Percentiles rank a stretch among this genome's conserved stretches.
These are phyloP conservation scores for Pachliopta kotzebuea DNA, from an alignment of 2,888 invertebrate genomes.

Conservation along the genomic window DNA sequence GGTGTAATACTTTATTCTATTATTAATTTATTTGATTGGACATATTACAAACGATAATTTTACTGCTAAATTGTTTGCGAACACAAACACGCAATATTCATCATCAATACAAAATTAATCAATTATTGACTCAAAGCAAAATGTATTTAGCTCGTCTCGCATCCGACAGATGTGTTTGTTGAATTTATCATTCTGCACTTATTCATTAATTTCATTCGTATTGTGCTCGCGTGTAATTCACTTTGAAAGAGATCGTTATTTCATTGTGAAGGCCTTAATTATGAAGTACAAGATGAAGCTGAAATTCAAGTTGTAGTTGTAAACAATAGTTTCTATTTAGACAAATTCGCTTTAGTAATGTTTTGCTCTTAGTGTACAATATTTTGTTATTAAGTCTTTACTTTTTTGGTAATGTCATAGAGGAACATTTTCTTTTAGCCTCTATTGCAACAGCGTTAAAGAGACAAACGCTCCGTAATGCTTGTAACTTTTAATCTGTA, in stretches of 20 bases:
- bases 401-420: too few relatives aligned
- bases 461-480: too few relatives aligned
- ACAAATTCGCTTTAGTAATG: neutral
- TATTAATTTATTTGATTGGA: neutral
- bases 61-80: neutral
- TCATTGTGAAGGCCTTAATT: constrained; percentile 5
- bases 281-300: constrained; percentile 2
- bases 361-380: neutral
- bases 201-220: constrained; percentile 11
- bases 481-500: too few relatives aligned
- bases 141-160: constrained; percentile 5
- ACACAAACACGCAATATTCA: constrained; percentile 2
- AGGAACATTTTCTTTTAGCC: too few relatives aligned
- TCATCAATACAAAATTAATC: constrained; percentile 4
- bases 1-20: neutral
- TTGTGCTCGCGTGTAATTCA: constrained; percentile 3
- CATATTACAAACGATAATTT: neutral
- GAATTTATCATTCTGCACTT: constrained; percentile 8
- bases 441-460: too few relatives aligned
- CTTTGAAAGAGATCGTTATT: constrained; percentile 8
- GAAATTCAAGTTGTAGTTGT: neutral
- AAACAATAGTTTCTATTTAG: neutral
- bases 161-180: constrained; percentile 5
- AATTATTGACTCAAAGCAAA: constrained; percentile 6
- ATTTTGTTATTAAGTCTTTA: too few relatives aligned